Evolutionary conservation across 2,797 vertebrate genomes (phyloP).

Genomic region (Melanogrammus aeglefinus): DNA sequence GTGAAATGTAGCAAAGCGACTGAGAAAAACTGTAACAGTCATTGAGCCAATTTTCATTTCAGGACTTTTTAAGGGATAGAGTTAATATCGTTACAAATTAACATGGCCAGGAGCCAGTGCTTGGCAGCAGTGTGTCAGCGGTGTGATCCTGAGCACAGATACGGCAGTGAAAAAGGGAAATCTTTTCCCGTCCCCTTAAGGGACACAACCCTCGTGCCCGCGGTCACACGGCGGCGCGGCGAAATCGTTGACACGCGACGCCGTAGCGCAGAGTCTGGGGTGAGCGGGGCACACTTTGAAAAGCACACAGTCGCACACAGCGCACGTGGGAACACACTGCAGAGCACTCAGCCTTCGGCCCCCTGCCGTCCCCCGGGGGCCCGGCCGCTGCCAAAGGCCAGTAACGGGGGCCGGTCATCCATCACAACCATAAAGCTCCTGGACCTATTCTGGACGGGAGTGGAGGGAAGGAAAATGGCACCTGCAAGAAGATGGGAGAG

Average conservation of each 20-base stretch:
- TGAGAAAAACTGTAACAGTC: too few relatives aligned
- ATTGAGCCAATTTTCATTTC: too few relatives aligned
- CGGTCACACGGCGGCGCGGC: too few relatives aligned
- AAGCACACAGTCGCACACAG: conserved; percentile 17
- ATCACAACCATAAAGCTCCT: conserved; percentile 58
- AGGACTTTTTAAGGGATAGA: too few relatives aligned
- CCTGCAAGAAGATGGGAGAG: neutral
- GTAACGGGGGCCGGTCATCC: conserved; percentile 60
- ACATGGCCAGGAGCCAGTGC: too few relatives aligned
- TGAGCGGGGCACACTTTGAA: conserved; percentile 26
- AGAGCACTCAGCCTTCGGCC: conserved; percentile 52
- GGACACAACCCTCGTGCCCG: too few relatives aligned
- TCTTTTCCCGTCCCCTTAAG: too few relatives aligned
- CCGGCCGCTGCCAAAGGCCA: conserved; percentile 47
- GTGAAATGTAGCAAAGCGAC: neutral
- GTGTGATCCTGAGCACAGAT: too few relatives aligned
- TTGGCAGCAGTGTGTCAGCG: too few relatives aligned
- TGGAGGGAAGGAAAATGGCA: conserved; percentile 23
- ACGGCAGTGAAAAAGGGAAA: too few relatives aligned
- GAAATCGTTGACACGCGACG: neutral
- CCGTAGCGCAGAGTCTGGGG: too few relatives aligned
- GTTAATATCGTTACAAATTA: too few relatives aligned
- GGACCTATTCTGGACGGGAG: conserved; percentile 38
- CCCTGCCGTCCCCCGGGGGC: conserved; percentile 49
- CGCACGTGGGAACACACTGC: conserved; percentile 4